Percentiles rank a stretch among this genome's conserved stretches.
Evolutionary conservation across 2,888 invertebrate genomes (phyloP).

Genomic region (Helleia helle): DNA sequence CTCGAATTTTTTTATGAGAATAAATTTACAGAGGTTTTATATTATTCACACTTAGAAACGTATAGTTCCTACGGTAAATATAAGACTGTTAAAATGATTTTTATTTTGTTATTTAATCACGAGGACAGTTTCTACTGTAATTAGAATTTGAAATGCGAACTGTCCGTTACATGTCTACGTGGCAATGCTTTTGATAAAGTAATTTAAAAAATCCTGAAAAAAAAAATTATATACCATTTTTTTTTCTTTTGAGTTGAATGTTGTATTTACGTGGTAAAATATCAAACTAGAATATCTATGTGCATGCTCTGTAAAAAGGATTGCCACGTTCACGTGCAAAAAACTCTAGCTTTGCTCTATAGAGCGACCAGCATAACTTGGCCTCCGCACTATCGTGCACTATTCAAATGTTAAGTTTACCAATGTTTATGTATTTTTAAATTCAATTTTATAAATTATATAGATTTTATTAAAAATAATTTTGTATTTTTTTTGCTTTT

Average conservation of each 20-base stretch:
- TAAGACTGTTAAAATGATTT: background rate
- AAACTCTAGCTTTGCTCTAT: background rate
- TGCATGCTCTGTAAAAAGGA: background rate
- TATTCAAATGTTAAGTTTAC: constrained; percentile 1
- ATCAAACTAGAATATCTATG: too few relatives aligned
- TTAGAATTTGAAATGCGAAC: too few relatives aligned
- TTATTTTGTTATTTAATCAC: background rate
- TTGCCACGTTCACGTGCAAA: background rate
- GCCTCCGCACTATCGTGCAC: constrained; percentile 7
- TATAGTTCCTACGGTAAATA: background rate
- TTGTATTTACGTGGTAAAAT: too few relatives aligned
- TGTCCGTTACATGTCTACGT: background rate
- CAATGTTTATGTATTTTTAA: constrained; percentile 11
- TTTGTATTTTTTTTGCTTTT: constrained; percentile 19
- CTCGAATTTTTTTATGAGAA: too few relatives aligned
- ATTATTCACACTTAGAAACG: background rate
- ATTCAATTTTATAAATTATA: constrained; percentile 15
- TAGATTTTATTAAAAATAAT: constrained; percentile 15
- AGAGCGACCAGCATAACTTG: constrained; percentile 6
- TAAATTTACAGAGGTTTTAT: background rate
- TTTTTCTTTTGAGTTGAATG: too few relatives aligned
- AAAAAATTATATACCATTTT: too few relatives aligned
- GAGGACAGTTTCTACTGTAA: background rate
- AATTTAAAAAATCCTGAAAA: too few relatives aligned
- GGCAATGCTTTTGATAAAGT: background rate